Evolutionary conservation across 2,113 vertebrate genomes (phyloP).

Genomic region (Hymenochirus boettgeri): DNA sequence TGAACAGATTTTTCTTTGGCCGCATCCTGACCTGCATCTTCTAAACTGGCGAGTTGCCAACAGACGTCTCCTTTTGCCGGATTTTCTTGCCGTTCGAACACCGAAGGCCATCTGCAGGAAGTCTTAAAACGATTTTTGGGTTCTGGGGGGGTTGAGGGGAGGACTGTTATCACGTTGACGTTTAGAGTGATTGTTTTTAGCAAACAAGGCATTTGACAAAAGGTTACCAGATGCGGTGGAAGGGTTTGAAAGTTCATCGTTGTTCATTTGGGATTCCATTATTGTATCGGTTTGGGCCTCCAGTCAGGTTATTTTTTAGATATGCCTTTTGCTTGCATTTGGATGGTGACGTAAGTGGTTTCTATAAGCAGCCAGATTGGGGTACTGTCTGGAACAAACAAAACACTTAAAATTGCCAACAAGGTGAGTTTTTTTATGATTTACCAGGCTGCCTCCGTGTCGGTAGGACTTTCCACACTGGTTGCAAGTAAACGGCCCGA

Average conservation of each 20-base stretch:
- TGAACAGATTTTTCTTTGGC: background rate
- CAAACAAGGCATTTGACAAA: too few species aligned
- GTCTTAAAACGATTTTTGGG: background rate
- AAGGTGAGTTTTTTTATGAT: constrained; percentile 86
- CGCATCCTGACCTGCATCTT: too few species aligned
- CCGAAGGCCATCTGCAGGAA: background rate
- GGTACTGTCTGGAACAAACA: constrained; percentile 79
- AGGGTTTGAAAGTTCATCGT: background rate
- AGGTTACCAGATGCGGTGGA: background rate
- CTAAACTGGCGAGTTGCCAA: background rate
- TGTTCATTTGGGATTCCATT: background rate
- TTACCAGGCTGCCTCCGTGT: constrained; percentile 82
- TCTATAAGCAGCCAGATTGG: constrained; percentile 77
- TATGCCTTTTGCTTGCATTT: constrained; percentile 59
- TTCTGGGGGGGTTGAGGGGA: background rate
- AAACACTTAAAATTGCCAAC: constrained; percentile 79
- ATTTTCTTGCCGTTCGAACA: background rate
- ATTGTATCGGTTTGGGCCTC: background rate
- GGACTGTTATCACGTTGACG: background rate
- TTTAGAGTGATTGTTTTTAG: too few species aligned
- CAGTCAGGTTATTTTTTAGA: background rate
- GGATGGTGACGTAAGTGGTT: constrained; percentile 81
- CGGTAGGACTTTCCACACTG: constrained; percentile 86
- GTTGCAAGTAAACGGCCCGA: constrained; percentile 60
- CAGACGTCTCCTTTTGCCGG: background rate